These are phyloP conservation scores for Eubasilissa splendida DNA, from an alignment of 2,888 invertebrate genomes.

Conservation along the genomic window DNA sequence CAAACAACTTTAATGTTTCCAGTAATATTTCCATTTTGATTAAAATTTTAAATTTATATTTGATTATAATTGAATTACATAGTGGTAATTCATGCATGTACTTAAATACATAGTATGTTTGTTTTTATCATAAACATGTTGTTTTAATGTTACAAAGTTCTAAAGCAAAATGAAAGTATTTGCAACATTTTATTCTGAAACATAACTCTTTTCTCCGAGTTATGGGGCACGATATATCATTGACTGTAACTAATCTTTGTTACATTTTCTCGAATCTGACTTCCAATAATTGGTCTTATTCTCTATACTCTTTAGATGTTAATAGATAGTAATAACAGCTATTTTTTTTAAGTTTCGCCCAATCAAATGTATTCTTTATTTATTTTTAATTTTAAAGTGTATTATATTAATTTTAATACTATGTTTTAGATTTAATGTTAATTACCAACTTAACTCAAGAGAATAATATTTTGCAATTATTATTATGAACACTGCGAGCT, in stretches of 20 bases:
- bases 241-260: background rate
- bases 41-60: no score
- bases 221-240: background rate
- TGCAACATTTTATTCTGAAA: background rate
- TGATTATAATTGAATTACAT: no score
- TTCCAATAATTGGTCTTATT: conserved; percentile 1
- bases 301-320: conserved; percentile 7
- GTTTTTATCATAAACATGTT: no score
- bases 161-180: background rate
- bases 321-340: background rate
- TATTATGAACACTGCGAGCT: background rate
- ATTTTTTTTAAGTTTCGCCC: conserved; percentile 13
- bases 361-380: conserved; percentile 15
- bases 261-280: background rate
- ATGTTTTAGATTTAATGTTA: background rate
- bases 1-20: no score
- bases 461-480: background rate
- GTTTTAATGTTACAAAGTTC: no score
- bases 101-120: no score
- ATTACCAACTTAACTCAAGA: background rate
- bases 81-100: no score
- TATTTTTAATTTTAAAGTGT: conserved; percentile 32
- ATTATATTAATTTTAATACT: conserved; percentile 17
- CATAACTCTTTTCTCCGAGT: background rate
- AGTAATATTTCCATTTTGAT: no score